Evolutionary conservation across 64 coral and sea anemone genomes (phyloP).

Genomic region (Cladopsammia gracilis): DNA sequence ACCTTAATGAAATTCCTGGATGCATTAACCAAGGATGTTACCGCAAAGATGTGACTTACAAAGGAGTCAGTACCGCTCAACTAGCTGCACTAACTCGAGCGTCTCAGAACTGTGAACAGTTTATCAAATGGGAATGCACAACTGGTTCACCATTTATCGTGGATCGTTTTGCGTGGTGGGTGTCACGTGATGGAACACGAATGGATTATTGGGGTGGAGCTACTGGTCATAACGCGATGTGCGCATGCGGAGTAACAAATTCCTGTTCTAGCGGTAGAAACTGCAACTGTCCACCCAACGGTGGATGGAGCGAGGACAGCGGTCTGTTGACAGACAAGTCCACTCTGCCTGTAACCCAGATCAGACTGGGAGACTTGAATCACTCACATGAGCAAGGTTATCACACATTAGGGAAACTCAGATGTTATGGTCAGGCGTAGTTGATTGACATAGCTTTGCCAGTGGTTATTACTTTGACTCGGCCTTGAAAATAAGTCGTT

Average conservation of each 20-base stretch:
- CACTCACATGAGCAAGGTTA: background rate
- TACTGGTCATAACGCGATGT: background rate
- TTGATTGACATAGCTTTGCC: too few relatives aligned
- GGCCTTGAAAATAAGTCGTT: too few relatives aligned
- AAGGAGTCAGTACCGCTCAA: background rate
- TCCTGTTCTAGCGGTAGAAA: background rate
- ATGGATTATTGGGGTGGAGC: constrained; percentile 4
- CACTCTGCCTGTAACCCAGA: constrained; percentile 2
- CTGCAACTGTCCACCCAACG: background rate
- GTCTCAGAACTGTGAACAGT: constrained; percentile 49
- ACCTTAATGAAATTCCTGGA: background rate
- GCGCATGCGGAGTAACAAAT: background rate
- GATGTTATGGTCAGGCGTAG: background rate
- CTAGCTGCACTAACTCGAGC: background rate
- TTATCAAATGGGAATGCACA: background rate
- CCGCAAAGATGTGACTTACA: constrained; percentile 23
- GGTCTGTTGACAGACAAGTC: constrained; percentile 24
- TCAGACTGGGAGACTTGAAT: constrained; percentile 14
- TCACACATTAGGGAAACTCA: constrained; percentile 27
- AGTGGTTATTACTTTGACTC: too few relatives aligned
- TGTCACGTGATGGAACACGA: background rate
- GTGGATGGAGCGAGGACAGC: constrained; percentile 2
- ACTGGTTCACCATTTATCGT: background rate
- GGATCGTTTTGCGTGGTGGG: background rate
- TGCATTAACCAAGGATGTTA: background rate